Evolutionary conservation across 2,797 vertebrate genomes (phyloP).

Genomic region (Cacajao melanocephalus): DNA sequence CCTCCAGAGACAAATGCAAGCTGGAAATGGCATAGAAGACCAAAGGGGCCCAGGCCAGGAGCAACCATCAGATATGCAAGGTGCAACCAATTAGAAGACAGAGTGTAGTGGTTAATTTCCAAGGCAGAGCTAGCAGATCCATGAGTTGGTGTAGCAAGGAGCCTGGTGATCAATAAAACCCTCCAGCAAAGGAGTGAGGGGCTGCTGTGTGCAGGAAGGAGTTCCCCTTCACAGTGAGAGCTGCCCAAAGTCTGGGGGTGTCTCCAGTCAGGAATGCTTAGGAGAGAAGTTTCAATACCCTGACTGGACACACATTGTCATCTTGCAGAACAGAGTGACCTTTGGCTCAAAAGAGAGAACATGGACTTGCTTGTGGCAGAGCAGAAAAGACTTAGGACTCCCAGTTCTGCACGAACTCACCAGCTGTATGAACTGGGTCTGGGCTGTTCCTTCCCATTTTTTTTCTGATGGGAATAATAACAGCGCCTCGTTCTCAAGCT

Average conservation of each 20-base stretch:
- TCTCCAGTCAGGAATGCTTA: not conserved
- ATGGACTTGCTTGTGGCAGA: fast-evolving
- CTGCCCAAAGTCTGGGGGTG: fast-evolving
- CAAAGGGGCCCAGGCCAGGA: not conserved
- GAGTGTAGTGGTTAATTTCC: fast-evolving
- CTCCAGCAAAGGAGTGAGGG: fast-evolving
- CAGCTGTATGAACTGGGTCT: no score
- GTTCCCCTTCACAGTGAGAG: not conserved
- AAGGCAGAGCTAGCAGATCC: not conserved
- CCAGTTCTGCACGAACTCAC: fast-evolving
- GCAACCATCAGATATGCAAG: fast-evolving
- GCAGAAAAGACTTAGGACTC: not conserved
- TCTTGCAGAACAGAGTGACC: not conserved
- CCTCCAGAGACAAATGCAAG: not conserved
- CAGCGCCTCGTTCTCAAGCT: not conserved
- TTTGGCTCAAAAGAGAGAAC: not conserved
- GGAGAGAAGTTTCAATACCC: not conserved
- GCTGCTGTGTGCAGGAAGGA: not conserved
- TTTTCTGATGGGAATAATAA: no score
- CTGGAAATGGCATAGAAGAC: no score
- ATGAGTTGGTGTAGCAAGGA: not conserved
- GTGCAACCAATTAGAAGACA: fast-evolving
- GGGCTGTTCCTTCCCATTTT: not conserved
- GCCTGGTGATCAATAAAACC: not conserved
- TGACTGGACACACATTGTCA: fast-evolving